Evolutionary conservation across 1,140 invertebrate species (phyloP).

Genomic region (Diorhabda sublineata): DNA sequence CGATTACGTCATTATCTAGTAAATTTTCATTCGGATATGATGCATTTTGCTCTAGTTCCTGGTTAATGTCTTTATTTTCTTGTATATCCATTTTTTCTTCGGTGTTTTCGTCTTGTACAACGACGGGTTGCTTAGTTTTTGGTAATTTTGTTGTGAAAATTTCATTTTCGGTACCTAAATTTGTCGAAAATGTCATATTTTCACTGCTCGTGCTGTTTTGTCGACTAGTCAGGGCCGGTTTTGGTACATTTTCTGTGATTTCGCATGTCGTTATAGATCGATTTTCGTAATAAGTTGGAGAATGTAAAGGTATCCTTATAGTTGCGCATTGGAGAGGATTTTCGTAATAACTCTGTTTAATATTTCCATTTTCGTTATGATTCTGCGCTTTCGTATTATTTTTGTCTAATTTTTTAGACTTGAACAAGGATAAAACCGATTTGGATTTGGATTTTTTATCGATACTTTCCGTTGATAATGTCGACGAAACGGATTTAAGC

Average conservation of each 20-base stretch:
- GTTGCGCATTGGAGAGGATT: constrained; percentile 54
- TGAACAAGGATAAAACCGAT: constrained; percentile 61
- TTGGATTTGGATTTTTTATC: constrained; percentile 53
- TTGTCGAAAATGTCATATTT: constrained; percentile 43
- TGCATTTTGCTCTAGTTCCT: not conserved
- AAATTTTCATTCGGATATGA: too few species aligned
- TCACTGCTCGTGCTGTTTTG: constrained; percentile 44
- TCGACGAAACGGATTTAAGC: too few species aligned
- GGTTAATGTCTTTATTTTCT: not conserved
- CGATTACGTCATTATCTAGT: too few species aligned
- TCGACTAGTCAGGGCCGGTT: constrained; percentile 20
- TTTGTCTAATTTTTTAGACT: constrained; percentile 48
- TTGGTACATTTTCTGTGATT: constrained; percentile 24
- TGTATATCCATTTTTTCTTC: not conserved
- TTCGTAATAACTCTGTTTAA: constrained; percentile 49
- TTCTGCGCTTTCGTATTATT: too few species aligned
- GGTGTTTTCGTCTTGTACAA: not conserved
- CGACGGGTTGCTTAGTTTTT: constrained; percentile 26
- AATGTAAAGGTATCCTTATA: constrained; percentile 62
- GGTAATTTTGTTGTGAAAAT: constrained; percentile 44
- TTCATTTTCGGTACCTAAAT: constrained; percentile 41
- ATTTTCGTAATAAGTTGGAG: constrained; percentile 60
- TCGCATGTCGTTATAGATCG: constrained; percentile 38
- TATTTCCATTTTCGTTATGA: too few species aligned
- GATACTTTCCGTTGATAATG: constrained; percentile 36